Evolutionary conservation across 2,113 vertebrate species (phyloP).

Genomic region (Zingel zingel): DNA sequence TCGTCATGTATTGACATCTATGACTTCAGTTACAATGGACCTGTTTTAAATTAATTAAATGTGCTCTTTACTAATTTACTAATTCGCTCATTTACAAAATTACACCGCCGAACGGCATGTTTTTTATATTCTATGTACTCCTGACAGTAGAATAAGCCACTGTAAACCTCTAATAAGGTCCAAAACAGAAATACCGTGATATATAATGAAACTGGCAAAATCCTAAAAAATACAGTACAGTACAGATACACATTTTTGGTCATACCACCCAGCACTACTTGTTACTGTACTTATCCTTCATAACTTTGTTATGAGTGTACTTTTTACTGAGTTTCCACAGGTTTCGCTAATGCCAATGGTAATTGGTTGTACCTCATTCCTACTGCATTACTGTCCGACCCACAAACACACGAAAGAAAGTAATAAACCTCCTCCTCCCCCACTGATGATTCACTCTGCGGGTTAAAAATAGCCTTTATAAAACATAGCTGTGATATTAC

Average conservation of each 20-base stretch:
- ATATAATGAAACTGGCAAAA: no score
- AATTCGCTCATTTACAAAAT: no score
- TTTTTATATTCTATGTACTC: no score
- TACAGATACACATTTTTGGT: no score
- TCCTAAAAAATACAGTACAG: no score
- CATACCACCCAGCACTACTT: no score
- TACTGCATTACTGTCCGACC: constrained; percentile 24
- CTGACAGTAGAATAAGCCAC: no score
- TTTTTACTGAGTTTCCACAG: constrained; percentile 7
- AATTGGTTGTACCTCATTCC: constrained; percentile 20
- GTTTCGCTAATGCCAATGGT: not conserved
- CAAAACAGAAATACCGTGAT: no score
- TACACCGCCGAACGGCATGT: no score
- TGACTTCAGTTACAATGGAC: not conserved
- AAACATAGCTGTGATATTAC: constrained; percentile 25
- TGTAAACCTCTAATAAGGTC: no score
- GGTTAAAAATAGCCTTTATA: constrained; percentile 26
- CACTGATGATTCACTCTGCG: not conserved
- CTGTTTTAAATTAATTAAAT: constrained; percentile 20
- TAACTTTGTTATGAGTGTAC: not conserved
- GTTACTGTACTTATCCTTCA: not conserved
- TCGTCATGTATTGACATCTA: constrained; percentile 19
- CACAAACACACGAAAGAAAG: constrained; percentile 22
- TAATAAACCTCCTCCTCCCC: not conserved
- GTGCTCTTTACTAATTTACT: not conserved